Conservation (phyloP, 2,113 vertebrate genomes). For the Salvelinus namaycush region DNA sequence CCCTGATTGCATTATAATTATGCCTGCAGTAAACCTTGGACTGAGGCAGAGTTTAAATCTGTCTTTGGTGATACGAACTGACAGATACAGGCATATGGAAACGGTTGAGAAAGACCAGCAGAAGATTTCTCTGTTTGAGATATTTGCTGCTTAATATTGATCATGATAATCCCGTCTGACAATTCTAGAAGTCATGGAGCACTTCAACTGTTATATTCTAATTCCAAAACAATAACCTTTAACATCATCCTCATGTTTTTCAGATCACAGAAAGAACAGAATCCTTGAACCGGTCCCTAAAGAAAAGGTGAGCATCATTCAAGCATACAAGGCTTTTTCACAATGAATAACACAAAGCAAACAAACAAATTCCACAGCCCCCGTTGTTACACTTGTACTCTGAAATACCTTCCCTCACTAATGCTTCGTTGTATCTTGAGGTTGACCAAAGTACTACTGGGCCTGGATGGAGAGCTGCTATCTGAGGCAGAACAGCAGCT, state of each 20-base stretch:
- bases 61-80: not conserved
- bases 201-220: not conserved
- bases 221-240: slow-evolving; percentile 4
- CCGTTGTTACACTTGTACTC: not conserved
- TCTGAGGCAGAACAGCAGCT: slow-evolving; percentile 18
- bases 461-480: not conserved
- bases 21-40: not conserved
- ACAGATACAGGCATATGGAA: not conserved
- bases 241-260: slow-evolving; percentile 11
- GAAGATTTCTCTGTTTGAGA: slow-evolving; percentile 22
- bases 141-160: not conserved
- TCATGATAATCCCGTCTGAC: not conserved
- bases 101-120: slow-evolving; percentile 11
- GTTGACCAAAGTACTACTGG: not conserved
- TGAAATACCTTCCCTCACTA: not conserved
- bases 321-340: not conserved
- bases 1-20: not conserved
- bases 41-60: not conserved
- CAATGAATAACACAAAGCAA: not conserved
- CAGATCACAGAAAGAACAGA: slow-evolving; percentile 87
- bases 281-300: slow-evolving; percentile 81
- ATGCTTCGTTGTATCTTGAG: not conserved
- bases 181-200: not conserved
- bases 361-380: not conserved
- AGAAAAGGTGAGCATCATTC: slow-evolving; percentile 81